Evolutionary conservation across 2,113 vertebrate genomes (phyloP).

Genomic region (Miniopterus natalensis): DNA sequence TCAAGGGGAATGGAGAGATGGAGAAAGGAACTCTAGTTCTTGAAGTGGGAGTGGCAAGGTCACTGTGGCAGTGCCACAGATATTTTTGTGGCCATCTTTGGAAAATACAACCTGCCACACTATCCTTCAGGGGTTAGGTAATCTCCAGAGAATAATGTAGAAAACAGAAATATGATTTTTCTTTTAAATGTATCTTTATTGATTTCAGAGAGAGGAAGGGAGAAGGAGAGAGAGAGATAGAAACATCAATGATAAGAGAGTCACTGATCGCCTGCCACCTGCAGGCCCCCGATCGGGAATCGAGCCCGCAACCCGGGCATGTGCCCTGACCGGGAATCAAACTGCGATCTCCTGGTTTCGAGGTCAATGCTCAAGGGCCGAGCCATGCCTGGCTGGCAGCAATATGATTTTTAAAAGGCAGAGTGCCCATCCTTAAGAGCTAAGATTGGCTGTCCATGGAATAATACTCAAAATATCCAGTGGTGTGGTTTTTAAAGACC

Average conservation of each 20-base stretch:
- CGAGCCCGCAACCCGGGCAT: too few species aligned
- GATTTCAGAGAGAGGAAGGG: too few species aligned
- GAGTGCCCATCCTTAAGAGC: background rate
- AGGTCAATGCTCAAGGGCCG: too few species aligned
- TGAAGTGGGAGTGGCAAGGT: background rate
- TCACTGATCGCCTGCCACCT: too few species aligned
- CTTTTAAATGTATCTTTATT: too few species aligned
- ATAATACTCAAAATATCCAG: background rate
- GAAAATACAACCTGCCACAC: background rate
- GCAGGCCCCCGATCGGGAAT: too few species aligned
- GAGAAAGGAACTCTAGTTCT: background rate
- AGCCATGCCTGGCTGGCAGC: too few species aligned
- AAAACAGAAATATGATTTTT: background rate
- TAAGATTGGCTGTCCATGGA: background rate
- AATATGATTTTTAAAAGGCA: background rate
- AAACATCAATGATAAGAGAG: too few species aligned
- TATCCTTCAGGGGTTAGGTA: background rate
- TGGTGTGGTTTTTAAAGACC: background rate
- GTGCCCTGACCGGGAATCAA: too few species aligned
- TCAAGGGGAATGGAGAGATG: rapidly evolving
- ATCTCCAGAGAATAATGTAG: background rate
- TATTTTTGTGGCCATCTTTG: slow-evolving; percentile 7
- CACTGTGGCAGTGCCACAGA: background rate
- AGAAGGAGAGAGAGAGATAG: too few species aligned
- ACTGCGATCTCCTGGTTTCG: too few species aligned